Evolutionary conservation across 2,888 invertebrate species (phyloP).

Genomic region (Parnassius mnemosyne): DNA sequence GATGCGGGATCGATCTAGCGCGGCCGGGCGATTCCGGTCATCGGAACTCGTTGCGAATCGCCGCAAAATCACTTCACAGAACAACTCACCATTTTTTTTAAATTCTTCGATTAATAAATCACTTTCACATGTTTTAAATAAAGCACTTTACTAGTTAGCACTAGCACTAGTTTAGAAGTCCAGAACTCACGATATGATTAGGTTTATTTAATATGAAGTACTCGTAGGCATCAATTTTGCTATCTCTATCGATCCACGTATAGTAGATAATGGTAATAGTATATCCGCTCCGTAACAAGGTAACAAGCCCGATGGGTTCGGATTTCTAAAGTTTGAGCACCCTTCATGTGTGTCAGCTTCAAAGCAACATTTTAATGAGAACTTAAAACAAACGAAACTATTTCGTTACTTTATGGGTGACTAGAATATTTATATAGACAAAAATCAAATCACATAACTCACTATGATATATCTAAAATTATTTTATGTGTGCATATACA

Average conservation of each 20-base stretch:
- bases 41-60: slow-evolving; percentile 41
- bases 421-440: too few relatives aligned
- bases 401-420: too few relatives aligned
- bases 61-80: slow-evolving; percentile 44
- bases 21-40: slow-evolving; percentile 48
- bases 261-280: slow-evolving; percentile 49
- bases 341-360: slow-evolving; percentile 11
- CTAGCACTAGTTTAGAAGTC: background rate
- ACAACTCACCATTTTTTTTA: slow-evolving; percentile 34
- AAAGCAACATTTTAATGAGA: slow-evolving; percentile 12
- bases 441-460: too few relatives aligned
- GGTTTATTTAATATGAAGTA: slow-evolving; percentile 22
- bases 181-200: slow-evolving; percentile 6
- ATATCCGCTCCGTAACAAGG: slow-evolving; percentile 37
- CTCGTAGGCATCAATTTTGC: slow-evolving; percentile 37
- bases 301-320: slow-evolving; percentile 51
- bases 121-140: slow-evolving; percentile 10
- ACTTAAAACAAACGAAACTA: too few relatives aligned
- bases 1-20: slow-evolving; percentile 70
- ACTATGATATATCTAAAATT: too few relatives aligned
- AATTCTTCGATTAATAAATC: slow-evolving; percentile 21
- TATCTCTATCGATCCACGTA: slow-evolving; percentile 56
- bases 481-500: too few relatives aligned
- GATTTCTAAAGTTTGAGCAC: slow-evolving; percentile 42
- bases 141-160: slow-evolving; percentile 6